These are phyloP conservation scores for Aspidapion aeneum DNA, from an alignment of 2,888 invertebrate species.

Conservation along the genomic window DNA sequence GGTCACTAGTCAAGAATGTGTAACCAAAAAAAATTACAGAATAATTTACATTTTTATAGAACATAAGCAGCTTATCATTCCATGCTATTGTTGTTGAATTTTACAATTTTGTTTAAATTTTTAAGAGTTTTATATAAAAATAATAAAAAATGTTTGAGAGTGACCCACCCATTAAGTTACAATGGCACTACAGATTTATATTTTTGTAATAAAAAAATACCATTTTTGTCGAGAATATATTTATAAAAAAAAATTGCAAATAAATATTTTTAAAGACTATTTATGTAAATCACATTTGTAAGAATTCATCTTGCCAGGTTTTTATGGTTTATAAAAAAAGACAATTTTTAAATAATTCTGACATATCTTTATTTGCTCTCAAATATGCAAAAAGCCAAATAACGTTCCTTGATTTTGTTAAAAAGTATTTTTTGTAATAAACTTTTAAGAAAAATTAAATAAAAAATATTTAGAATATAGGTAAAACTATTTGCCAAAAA, in stretches of 20 bases:
- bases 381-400: not conserved
- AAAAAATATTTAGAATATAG: not conserved
- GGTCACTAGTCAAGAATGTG: not conserved
- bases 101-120: not conserved
- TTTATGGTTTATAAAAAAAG: too few species aligned
- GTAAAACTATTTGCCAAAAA: not conserved
- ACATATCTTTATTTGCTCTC: not conserved
- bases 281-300: not conserved
- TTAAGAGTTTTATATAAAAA: not conserved
- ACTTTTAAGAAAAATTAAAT: not conserved
- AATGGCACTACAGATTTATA: not conserved
- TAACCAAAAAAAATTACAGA: too few species aligned
- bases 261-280: not conserved
- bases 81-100: not conserved
- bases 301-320: too few species aligned
- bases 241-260: not conserved
- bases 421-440: not conserved
- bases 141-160: not conserved
- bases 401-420: not conserved
- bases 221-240: not conserved
- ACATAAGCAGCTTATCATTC: not conserved
- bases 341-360: not conserved
- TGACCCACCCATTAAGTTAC: not conserved
- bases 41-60: not conserved
- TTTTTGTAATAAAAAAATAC: not conserved